These are phyloP conservation scores for Rotaria macrura DNA, from an alignment of 2,888 invertebrate genomes.

Conservation along the genomic window DNA sequence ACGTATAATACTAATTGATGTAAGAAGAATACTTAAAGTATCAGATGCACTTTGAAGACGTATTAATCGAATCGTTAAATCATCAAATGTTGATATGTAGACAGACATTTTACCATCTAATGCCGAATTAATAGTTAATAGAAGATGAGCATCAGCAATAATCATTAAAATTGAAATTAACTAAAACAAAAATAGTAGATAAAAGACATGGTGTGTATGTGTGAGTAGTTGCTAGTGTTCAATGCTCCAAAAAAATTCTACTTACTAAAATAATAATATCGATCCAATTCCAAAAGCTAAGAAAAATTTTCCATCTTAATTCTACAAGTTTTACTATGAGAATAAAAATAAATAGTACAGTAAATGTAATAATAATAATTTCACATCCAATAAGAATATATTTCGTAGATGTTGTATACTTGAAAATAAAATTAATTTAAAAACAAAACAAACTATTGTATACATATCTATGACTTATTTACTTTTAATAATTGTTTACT, in stretches of 20 bases:
- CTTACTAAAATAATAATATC: not conserved
- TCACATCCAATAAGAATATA: not conserved
- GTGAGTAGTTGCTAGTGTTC: not conserved
- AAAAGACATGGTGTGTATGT: too few relatives aligned
- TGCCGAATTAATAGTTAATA: not conserved
- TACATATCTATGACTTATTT: too few relatives aligned
- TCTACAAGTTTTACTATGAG: not conserved
- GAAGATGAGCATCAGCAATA: not conserved
- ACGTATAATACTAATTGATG: not conserved
- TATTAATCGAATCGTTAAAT: not conserved
- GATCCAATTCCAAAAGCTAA: not conserved
- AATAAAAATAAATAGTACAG: not conserved
- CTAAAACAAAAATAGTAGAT: not conserved
- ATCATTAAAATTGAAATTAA: not conserved
- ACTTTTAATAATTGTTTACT: not conserved
- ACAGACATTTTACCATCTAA: not conserved
- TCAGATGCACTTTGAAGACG: not conserved
- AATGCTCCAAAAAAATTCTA: not conserved
- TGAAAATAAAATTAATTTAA: not conserved
- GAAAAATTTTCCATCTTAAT: not conserved
- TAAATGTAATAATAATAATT: not conserved
- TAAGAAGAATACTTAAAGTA: not conserved
- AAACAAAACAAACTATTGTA: not conserved
- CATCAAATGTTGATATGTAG: not conserved
- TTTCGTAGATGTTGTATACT: not conserved